Evolutionary conservation across 2,113 vertebrate genomes (phyloP).

Genomic region (Aleadryas rufinucha): DNA sequence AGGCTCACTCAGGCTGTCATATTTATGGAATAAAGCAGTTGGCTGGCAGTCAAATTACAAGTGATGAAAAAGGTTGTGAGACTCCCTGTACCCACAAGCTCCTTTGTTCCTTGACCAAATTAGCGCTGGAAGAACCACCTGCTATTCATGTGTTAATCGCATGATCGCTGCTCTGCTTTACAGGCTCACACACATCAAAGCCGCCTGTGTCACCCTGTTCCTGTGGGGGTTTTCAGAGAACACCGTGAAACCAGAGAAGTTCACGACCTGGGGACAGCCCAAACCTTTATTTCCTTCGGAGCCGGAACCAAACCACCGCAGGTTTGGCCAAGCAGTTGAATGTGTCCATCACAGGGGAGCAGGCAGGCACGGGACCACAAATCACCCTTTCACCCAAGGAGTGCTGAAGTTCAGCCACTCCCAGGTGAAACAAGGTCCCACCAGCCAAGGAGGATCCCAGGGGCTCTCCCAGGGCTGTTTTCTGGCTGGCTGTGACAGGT

Average conservation of each 20-base stretch:
- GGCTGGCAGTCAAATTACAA: neutral
- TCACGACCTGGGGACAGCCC: neutral
- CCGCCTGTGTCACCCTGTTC: neutral
- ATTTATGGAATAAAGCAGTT: neutral
- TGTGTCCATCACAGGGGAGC: neutral
- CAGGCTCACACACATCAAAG: conserved; percentile 30
- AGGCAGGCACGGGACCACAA: neutral
- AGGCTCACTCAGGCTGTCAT: neutral
- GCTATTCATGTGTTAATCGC: conserved; percentile 41
- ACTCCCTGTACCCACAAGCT: conserved; percentile 11
- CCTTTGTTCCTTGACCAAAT: conserved; percentile 3
- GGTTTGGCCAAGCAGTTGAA: neutral
- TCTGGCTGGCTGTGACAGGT: neutral
- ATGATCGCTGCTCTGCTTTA: neutral
- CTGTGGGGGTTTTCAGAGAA: neutral
- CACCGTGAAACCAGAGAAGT: neutral
- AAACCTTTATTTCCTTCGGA: neutral
- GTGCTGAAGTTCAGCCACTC: neutral
- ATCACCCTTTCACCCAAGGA: neutral
- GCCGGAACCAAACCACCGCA: neutral
- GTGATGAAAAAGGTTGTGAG: neutral
- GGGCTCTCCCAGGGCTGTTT: neutral
- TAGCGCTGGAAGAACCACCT: conserved; percentile 7
- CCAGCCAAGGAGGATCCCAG: fast-evolving
- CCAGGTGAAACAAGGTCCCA: neutral